phyloP scores from a whole-genome alignment of 2,888 invertebrate species.

The Temnothorax rugatulus region DNA sequence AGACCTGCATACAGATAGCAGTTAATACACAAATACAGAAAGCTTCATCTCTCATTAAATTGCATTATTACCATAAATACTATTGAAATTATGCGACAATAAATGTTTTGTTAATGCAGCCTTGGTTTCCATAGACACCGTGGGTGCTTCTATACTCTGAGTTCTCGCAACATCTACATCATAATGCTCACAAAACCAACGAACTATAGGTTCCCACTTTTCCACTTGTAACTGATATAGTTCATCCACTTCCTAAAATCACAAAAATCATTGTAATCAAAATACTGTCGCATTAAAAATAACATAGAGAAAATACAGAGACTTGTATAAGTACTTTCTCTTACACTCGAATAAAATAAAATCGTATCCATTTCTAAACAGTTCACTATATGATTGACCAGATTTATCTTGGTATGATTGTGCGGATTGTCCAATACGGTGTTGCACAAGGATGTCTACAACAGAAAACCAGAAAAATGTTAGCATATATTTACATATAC shows the following conservation, averaged over 20 bases:
- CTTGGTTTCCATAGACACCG: slow-evolving; percentile 90
- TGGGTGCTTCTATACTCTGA: slow-evolving; percentile 90
- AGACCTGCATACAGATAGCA: slow-evolving; percentile 89
- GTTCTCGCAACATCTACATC: slow-evolving; percentile 91
- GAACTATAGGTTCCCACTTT: slow-evolving; percentile 96
- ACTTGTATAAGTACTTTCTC: slow-evolving; percentile 81
- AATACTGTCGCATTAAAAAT: slow-evolving; percentile 1
- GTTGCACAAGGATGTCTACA: slow-evolving; percentile 95
- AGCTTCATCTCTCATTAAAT: slow-evolving; percentile 36
- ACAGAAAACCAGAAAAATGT: slow-evolving; percentile 63
- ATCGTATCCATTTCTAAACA: slow-evolving; percentile 94
- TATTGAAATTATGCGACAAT: slow-evolving; percentile 93
- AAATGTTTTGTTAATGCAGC: slow-evolving; percentile 92
- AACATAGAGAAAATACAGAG: slow-evolving; percentile 33
- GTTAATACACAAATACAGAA: slow-evolving; percentile 51
- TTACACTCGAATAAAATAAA: slow-evolving; percentile 91
- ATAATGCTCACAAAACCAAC: slow-evolving; percentile 95
- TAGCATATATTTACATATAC: neutral
- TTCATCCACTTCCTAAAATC: slow-evolving; percentile 91
- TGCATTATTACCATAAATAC: slow-evolving; percentile 91
- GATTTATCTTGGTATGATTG: slow-evolving; percentile 91
- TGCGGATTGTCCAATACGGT: slow-evolving; percentile 97
- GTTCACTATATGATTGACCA: slow-evolving; percentile 93
- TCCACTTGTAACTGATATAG: slow-evolving; percentile 91
- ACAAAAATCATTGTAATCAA: slow-evolving; percentile 41